phyloP scores from a whole-genome alignment of 2,797 vertebrate species.

The Onychomys torridus region DNA sequence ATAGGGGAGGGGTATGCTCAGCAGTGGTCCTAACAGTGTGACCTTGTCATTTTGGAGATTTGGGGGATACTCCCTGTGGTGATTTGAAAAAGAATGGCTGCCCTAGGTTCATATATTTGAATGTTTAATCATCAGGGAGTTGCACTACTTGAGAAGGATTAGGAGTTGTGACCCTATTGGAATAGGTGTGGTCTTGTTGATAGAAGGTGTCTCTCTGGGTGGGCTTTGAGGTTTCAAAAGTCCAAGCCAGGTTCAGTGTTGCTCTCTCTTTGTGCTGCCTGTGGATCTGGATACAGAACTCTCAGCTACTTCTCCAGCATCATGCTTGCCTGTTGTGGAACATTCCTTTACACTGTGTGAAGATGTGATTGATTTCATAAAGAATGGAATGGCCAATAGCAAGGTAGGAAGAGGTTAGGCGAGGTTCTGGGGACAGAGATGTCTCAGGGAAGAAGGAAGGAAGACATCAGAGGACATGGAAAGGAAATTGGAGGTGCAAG shows the following conservation, averaged over 20 bases:
- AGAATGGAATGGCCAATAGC: neutral
- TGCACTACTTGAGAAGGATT: neutral
- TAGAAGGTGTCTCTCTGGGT: neutral
- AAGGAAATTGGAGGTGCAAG: too few species aligned
- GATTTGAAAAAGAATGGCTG: neutral
- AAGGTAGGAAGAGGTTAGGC: too few species aligned
- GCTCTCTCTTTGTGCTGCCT: neutral
- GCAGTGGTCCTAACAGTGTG: neutral
- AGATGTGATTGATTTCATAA: neutral
- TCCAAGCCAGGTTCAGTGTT: neutral
- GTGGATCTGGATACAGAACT: neutral
- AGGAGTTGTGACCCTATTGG: neutral
- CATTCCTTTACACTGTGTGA: neutral
- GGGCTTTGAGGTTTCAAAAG: neutral
- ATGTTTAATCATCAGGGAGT: neutral
- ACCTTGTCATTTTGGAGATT: neutral
- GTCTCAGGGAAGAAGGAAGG: too few species aligned
- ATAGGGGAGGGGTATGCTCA: neutral
- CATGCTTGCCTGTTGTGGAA: neutral
- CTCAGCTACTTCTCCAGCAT: neutral
- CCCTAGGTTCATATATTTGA: neutral
- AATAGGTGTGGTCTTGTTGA: neutral
- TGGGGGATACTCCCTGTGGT: neutral
- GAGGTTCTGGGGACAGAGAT: neutral
- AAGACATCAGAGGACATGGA: too few species aligned